phyloP scores from a whole-genome alignment of 2,888 invertebrate species.

The Cyclophora punctaria region DNA sequence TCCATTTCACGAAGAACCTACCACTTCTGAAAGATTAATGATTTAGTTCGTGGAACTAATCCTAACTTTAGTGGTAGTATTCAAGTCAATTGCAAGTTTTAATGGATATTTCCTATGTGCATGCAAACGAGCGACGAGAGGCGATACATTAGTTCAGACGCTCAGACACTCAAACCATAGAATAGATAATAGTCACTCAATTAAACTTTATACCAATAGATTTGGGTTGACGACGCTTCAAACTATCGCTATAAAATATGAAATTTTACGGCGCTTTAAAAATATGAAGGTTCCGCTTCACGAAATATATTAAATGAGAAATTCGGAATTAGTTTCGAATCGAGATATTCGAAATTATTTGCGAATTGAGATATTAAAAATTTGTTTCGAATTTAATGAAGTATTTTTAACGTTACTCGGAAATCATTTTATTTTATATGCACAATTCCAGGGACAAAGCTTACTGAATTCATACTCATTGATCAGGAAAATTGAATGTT shows the following conservation, averaged over 20 bases:
- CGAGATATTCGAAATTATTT: too few relatives aligned
- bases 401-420: too few relatives aligned
- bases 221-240: constrained; percentile 6
- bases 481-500: too few relatives aligned
- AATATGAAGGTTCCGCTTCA: too few relatives aligned
- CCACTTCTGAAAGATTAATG: constrained; percentile 53
- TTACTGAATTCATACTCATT: too few relatives aligned
- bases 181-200: not conserved
- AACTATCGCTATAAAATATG: constrained; percentile 7
- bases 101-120: constrained; percentile 50
- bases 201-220: constrained; percentile 2
- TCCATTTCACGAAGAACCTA: constrained; percentile 13
- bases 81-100: constrained; percentile 54
- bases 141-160: constrained; percentile 16
- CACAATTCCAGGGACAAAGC: too few relatives aligned
- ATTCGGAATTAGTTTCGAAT: too few relatives aligned
- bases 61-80: constrained; percentile 42
- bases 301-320: too few relatives aligned
- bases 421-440: too few relatives aligned
- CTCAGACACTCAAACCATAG: not conserved
- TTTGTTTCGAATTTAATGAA: too few relatives aligned
- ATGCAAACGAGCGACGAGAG: constrained; percentile 32
- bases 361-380: too few relatives aligned
- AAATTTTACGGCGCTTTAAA: too few relatives aligned
- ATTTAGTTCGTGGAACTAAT: constrained; percentile 53